Percentiles rank a stretch among this genome's conserved stretches.
Evolutionary conservation across 2,113 vertebrate genomes (phyloP).

Genomic region (Thermophis baileyi): DNA sequence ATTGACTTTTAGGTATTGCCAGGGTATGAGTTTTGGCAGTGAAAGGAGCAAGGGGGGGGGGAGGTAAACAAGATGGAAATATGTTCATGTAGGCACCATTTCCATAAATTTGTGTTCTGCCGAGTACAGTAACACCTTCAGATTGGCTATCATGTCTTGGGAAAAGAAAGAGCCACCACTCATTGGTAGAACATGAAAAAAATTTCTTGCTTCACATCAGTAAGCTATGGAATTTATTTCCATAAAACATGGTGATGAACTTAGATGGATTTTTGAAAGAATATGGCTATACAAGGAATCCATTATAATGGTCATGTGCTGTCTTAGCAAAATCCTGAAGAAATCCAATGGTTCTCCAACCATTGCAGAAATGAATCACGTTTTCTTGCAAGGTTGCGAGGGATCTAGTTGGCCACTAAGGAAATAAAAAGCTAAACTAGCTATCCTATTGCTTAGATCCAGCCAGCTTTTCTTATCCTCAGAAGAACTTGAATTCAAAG

Average conservation of each 20-base stretch:
- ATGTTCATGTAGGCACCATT: neutral
- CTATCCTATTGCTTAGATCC: neutral
- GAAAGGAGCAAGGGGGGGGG: neutral
- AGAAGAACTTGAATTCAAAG: neutral
- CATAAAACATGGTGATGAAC: neutral
- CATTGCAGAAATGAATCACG: neutral
- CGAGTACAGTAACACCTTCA: neutral
- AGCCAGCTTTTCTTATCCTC: neutral
- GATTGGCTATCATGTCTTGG: neutral
- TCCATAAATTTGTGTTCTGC: neutral
- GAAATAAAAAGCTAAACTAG: neutral
- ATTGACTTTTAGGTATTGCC: constrained; percentile 5
- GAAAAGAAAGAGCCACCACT: neutral
- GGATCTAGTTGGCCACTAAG: neutral
- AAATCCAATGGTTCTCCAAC: neutral
- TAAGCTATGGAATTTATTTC: neutral
- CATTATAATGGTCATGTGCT: neutral
- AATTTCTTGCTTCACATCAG: neutral
- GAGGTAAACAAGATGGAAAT: constrained; percentile 1
- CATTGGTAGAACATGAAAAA: neutral
- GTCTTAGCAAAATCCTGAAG: neutral
- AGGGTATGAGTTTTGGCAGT: neutral
- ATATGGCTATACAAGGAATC: neutral
- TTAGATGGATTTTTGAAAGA: neutral
- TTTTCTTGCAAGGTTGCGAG: neutral